phyloP scores from a whole-genome alignment of 2,113 vertebrate species.

The Amia ocellicauda region DNA sequence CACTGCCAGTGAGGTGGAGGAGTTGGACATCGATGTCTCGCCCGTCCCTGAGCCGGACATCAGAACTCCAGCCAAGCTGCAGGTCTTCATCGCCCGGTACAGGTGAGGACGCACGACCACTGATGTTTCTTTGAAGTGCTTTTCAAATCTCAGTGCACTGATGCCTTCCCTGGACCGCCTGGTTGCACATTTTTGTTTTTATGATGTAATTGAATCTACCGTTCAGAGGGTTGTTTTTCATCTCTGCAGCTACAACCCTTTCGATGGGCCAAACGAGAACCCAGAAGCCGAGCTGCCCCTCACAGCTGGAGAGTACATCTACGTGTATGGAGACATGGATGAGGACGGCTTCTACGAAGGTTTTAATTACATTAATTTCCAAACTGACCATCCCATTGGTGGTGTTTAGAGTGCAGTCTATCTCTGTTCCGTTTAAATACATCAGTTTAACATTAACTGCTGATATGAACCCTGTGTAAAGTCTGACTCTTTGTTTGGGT shows the following conservation, averaged over 20 bases:
- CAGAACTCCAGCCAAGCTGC: constrained; percentile 78
- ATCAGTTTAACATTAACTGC: too few species aligned
- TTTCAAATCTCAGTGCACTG: too few species aligned
- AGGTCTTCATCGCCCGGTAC: constrained; percentile 93
- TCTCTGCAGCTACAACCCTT: constrained; percentile 86
- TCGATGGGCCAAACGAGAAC: constrained; percentile 95
- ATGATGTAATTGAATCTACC: too few species aligned
- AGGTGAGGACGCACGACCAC: constrained; percentile 63
- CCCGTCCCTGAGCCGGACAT: constrained; percentile 69
- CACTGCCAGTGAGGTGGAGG: constrained; percentile 96
- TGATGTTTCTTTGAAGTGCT: too few species aligned
- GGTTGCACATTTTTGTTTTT: too few species aligned
- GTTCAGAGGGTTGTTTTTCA: neutral
- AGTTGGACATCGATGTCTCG: constrained; percentile 86
- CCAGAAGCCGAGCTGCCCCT: constrained; percentile 94
- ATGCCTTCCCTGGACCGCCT: neutral
- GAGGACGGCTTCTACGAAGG: constrained; percentile 99
- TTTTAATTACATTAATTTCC: too few species aligned
- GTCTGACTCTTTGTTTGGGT: too few species aligned
- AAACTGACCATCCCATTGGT: neutral
- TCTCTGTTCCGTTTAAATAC: neutral
- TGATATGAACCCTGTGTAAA: neutral
- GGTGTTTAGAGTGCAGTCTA: neutral
- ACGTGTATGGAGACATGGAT: constrained; percentile 93
- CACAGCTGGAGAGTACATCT: constrained; percentile 96